Evolutionary conservation across 1,140 invertebrate genomes (phyloP).

Genomic region (Episyrphus balteatus): DNA sequence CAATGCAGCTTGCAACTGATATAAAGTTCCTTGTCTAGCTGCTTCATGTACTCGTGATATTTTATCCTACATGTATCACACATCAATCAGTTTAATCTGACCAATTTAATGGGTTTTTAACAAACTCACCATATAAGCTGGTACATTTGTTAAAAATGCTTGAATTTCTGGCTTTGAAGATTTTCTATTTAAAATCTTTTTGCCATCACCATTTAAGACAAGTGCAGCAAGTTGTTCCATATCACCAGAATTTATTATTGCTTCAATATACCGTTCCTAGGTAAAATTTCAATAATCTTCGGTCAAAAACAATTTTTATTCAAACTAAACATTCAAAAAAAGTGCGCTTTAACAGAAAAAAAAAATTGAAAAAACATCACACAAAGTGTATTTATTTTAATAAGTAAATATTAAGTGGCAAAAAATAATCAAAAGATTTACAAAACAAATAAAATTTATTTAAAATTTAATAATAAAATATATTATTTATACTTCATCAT

Average conservation of each 20-base stretch:
- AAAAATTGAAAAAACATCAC: too few species aligned
- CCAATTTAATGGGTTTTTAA: background rate
- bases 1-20: conserved; percentile 72
- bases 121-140: conserved; percentile 70
- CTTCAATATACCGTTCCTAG: too few species aligned
- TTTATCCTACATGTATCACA: conserved; percentile 54
- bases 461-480: background rate
- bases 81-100: background rate
- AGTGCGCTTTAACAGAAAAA: too few species aligned
- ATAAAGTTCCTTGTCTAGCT: conserved; percentile 71
- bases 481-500: conserved; percentile 32
- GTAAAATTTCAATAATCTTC: too few species aligned
- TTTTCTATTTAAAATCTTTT: conserved; percentile 58
- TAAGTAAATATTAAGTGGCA: too few species aligned
- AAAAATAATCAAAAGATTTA: conserved; percentile 2
- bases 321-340: too few species aligned
- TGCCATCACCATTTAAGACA: conserved; percentile 76
- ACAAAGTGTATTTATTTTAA: too few species aligned
- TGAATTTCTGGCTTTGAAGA: conserved; percentile 73
- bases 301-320: too few species aligned
- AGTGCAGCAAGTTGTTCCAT: conserved; percentile 82
- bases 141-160: conserved; percentile 80
- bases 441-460: conserved; percentile 7
- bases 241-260: conserved; percentile 56
- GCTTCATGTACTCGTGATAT: conserved; percentile 78